Evolutionary conservation across 2,888 invertebrate species (phyloP), one percentile per base, ranked within the genome.

Genomic region (Balanococcus diminutus): DNA sequence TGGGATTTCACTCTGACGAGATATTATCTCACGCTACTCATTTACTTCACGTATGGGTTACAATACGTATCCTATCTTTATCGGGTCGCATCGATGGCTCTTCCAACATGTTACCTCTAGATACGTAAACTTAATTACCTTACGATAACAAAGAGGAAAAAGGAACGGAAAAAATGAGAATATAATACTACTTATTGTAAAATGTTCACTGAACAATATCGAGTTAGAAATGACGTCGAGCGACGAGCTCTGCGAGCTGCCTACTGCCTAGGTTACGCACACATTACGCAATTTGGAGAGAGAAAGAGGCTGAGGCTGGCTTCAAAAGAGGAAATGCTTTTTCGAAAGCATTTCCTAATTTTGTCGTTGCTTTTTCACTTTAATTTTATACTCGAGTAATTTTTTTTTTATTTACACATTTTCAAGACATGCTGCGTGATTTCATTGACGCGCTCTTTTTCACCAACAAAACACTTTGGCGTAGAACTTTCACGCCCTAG

Each of bases 311-410:
- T 3, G 19, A 42, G 42, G 16, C n/a, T 14, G 42, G 42, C 11
- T 11, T 11, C 16, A 16, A 42, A 5, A 32, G 32, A 75, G 32
- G 75, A 32, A 75, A 75, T 32, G 75, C 75, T 75, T 75, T 75
- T 75, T 75, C 75, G 75, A 75, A 75, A 75, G 75, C 75, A 75
- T 75, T 75, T 75, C 75, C 75, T 75, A 75, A 75, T 75, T 75
- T 75, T 36, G 36, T 75, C 75, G 67, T 67, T 67, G 28, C 36
- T 75, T 75, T 75, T 75, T 75, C 75, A 28, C 75, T 75, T 75
- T 75, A 75, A 75, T 75, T 75, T 75, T 75, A 75, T 32, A 75
- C 75, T 75, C 32, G 75, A 75, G 75, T 75, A 32, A 19, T 75
- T 32, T 75, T 75, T 75, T 28, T 31, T 67, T 67, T 28, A 31